Evolutionary conservation across 2,888 invertebrate species (phyloP), one percentile per base, ranked within the genome.

Genomic region (Cerceris ruficornis): DNA sequence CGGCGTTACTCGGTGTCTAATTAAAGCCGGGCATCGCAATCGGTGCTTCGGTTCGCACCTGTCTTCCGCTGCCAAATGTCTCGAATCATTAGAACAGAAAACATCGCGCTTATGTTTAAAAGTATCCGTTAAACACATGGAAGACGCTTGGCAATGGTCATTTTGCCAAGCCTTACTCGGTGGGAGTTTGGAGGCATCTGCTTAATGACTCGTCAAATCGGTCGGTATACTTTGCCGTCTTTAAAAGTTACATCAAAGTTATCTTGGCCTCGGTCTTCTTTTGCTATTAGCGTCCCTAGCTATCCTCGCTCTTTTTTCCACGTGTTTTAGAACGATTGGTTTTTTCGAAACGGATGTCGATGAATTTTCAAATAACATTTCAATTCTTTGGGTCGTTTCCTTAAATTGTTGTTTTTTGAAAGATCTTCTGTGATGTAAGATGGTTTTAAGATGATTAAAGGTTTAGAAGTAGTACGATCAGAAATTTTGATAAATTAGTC

Each of bases 1-100:
- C n/a, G 42, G 55, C 55, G 52, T 69, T 52, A 72, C 69, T 62
- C 62, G 54, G 71, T 61, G 55, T 81, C 77, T 85, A 84, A 85
- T 84, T 82, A 84, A 60, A 73, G 69, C 74, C 13, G 15, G 52
- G 75, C 64, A 14, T 50, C 66, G 57, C 58, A 58, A 65, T 74
- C 66, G 72, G 67, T 52, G 52, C 54, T 69, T 72, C 65, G 61
- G 73, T 60, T 81, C 81, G 76, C 81, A 78, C 78, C 76, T 85
- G 76, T 75, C 83, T 77, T 78, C 80, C 75, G 80, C 75, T 75
- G 80, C 76, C 81, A 77, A 83, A 81, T 81, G 81, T 81, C 75
- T 76, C 82, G 77, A 73, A 83, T 78, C 83, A 79, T 85, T 83
- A 81, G 74, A 81, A 77, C 73, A 68, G 77, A 78, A 75, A 81